Base-by-base conservation (phyloP, 2,113 vertebrate genomes). In the Sclerurus mexicanus region DNA sequence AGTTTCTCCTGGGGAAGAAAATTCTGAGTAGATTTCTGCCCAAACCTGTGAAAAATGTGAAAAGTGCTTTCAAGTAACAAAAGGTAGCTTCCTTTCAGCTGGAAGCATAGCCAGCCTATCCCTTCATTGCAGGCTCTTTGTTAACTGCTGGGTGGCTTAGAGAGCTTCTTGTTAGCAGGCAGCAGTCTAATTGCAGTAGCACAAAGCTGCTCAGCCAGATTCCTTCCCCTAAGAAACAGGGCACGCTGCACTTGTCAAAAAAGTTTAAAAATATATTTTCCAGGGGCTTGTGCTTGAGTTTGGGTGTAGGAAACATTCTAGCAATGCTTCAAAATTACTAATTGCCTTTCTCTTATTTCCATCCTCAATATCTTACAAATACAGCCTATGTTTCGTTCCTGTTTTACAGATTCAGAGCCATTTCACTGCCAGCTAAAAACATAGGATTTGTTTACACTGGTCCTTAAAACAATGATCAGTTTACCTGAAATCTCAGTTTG, bases 71-170 rank as follows among this genome's bases (percentile, higher is more conserved):
- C 22, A 69, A 60, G 59, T 15, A 55, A 42, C 14, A 73, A 80
- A 89, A 69, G 12, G 31, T 9, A 72, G 9, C 12, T 37, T 81
- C 53, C 31, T 44, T 39, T n/a, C 12, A 62, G 35, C 59, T 58
- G 37, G 20, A 78, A 58, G 56, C 0, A 0, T 19, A 67, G 56
- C 11, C 21, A 33, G 46, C 2, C 10, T 44, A 11, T 14, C 64
- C 17, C 33, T 56, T 67, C 30, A 35, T 4, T 30, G 59, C 72
- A 33, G 4, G 10, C 37, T 66, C 50, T 19, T 56, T 0, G 0
- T 27, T 62, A 35, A 52, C 44, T 60, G 58, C n/a, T 39, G 68
- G 10, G 24, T 64, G 27, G 44, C 44, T 62, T 16, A 73, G 15
- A 67, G 44, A 40, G 35, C 35, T 59, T 46, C 6, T 14, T n/a